Conservation (phyloP, 2,888 invertebrate genomes). For the Amaurobius ferox region DNA sequence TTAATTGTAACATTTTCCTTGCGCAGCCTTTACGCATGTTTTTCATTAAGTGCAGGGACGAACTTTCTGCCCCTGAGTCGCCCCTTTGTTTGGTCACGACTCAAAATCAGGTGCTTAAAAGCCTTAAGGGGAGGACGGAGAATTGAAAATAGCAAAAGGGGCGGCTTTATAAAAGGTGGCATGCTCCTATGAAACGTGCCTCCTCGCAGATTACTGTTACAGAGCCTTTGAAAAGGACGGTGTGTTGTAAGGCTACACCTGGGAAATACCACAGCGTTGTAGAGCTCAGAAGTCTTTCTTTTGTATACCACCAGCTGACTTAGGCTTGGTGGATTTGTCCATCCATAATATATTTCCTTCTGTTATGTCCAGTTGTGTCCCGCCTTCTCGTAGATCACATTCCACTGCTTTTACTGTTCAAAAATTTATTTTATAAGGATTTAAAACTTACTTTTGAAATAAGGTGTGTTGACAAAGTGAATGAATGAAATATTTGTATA, state of each 20-base stretch:
- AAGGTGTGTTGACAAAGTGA: neutral
- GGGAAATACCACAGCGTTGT: neutral
- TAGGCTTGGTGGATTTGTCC: constrained; percentile 12
- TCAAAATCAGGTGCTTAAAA: constrained; percentile 4
- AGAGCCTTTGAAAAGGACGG: neutral
- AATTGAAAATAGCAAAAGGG: constrained; percentile 23
- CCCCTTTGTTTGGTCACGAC: constrained; percentile 37
- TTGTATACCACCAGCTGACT: constrained; percentile 2
- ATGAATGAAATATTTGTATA: neutral
- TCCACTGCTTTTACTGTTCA: neutral
- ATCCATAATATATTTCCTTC: neutral
- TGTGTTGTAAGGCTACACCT: constrained; percentile 1
- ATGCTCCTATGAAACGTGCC: constrained; percentile 13
- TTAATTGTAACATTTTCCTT: constrained; percentile 48
- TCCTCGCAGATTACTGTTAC: constrained; percentile 14
- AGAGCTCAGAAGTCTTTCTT: neutral
- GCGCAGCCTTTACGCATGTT: constrained; percentile 29
- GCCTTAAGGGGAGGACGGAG: neutral
- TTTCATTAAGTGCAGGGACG: constrained; percentile 23
- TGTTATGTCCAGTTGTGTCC: neutral
- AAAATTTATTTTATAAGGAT: neutral
- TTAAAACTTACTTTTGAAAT: neutral
- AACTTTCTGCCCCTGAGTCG: neutral
- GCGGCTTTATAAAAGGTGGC: constrained; percentile 19
- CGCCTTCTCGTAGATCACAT: neutral